Conservation (phyloP, 2,113 vertebrate genomes). For the Varanus komodoensis region DNA sequence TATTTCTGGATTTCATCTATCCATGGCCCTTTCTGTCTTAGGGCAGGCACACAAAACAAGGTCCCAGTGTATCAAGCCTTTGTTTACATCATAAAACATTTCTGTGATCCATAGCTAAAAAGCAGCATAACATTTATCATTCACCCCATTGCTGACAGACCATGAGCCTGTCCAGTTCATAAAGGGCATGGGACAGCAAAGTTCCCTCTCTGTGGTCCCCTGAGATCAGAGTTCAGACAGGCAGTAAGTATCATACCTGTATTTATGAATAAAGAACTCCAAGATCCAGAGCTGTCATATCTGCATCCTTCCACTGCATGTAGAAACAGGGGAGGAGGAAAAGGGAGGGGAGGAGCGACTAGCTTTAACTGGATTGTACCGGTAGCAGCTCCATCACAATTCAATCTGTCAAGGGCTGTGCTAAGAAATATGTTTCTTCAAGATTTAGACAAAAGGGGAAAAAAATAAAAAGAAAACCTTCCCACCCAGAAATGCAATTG, state of each 20-base stretch:
- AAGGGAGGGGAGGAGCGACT: slow-evolving; percentile 54
- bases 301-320: slow-evolving; percentile 76
- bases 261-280: slow-evolving; percentile 71
- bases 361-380: slow-evolving; percentile 78
- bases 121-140: slow-evolving; percentile 50
- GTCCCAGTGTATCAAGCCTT: slow-evolving; percentile 22
- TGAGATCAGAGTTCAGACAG: slow-evolving; percentile 46
- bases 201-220: slow-evolving; percentile 37
- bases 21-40: background rate
- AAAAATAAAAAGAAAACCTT: background rate
- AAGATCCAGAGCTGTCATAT: slow-evolving; percentile 71
- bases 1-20: background rate
- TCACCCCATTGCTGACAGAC: slow-evolving; percentile 47
- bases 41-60: slow-evolving; percentile 6
- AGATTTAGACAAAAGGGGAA: slow-evolving; percentile 24
- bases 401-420: slow-evolving; percentile 58
- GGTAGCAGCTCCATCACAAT: slow-evolving; percentile 71
- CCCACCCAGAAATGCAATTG: slow-evolving; percentile 44
- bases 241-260: slow-evolving; percentile 38
- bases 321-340: slow-evolving; percentile 10
- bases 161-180: slow-evolving; percentile 53
- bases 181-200: slow-evolving; percentile 37
- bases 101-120: slow-evolving; percentile 50
- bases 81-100: slow-evolving; percentile 44
- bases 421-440: slow-evolving; percentile 53